These are phyloP conservation scores for Bolborhynchus lineola DNA, from an alignment of 2,113 vertebrate genomes.

Conservation along the genomic window DNA sequence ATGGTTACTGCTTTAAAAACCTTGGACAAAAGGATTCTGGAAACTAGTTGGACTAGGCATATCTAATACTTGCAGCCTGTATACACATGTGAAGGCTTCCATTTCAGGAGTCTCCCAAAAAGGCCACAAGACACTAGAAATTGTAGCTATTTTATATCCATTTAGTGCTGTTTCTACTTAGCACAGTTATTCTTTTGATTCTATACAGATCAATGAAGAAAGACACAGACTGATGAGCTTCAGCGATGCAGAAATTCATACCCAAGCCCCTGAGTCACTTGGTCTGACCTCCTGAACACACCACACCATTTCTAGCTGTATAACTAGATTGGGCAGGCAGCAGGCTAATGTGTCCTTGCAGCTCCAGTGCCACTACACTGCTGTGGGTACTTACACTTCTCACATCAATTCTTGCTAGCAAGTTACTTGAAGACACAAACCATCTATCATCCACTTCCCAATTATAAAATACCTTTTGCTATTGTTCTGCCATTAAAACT, in stretches of 20 bases:
- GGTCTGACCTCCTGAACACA: neutral
- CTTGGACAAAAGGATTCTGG: neutral
- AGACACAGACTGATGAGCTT: neutral
- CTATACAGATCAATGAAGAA: neutral
- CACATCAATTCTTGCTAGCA: neutral
- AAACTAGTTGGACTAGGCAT: neutral
- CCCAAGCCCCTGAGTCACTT: neutral
- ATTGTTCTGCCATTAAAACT: neutral
- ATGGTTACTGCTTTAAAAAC: neutral
- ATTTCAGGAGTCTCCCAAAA: neutral
- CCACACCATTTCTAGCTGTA: fast-evolving
- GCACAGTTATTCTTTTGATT: neutral
- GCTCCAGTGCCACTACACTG: neutral
- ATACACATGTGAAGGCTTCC: neutral
- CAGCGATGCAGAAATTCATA: neutral
- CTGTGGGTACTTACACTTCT: neutral
- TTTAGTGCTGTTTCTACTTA: neutral
- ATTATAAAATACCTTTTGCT: neutral
- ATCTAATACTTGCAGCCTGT: neutral
- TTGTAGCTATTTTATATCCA: neutral
- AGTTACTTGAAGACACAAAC: neutral
- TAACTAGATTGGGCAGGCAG: neutral
- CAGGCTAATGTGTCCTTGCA: neutral
- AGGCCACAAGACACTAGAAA: neutral
- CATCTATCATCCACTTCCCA: neutral